Base-by-base conservation (phyloP, 2,797 vertebrate genomes). In the Aphelocoma californica region DNA sequence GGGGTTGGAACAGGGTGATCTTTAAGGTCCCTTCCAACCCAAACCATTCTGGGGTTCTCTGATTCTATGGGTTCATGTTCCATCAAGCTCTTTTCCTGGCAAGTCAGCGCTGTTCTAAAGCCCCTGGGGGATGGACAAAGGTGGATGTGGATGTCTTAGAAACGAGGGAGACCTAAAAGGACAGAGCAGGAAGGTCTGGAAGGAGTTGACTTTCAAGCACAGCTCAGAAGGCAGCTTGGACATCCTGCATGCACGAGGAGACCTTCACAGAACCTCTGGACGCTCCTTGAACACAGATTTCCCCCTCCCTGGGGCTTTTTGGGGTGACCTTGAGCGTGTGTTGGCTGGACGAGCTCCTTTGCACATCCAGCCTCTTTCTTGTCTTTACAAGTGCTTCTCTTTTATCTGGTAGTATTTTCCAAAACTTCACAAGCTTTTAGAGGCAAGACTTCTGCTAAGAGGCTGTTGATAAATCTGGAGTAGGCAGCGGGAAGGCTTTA, bases 361-460 rank as follows among this genome's bases (percentile, higher is more conserved):
- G 34, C 80, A 26, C 7, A 0, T 73, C 50, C 28, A 45, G 14
- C 60, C 58, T 65, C 65, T 51, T 81, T 61, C 64, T 56, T 32
- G 44, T n/a, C 79, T 86, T 84, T 82, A 84, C 78, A 86, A 94
- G 88, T 58, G 61, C 74, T 89, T 29, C 88, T 82, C 81, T 92
- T 73, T 73, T 79, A 56, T 71, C 84, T 14, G 0, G 56, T 2
- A 44, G 72, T 54, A 72, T 86, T 94, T 90, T 90, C 54, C 74
- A 42, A 83, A 89, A 86, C 54, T 86, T 88, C 62, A 61, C 31
- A 67, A 75, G 85, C 50, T 95, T 92, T 72, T 79, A 88, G 84
- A 32, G 60, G 75, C 48, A 26, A 61, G 77, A 56, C 50, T 81
- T 84, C 18, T 66, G 81, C 77, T 62, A 61, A 94, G 74, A 94